phyloP scores from a whole-genome alignment of 2,113 vertebrate genomes.

The Fukomys damarensis region DNA sequence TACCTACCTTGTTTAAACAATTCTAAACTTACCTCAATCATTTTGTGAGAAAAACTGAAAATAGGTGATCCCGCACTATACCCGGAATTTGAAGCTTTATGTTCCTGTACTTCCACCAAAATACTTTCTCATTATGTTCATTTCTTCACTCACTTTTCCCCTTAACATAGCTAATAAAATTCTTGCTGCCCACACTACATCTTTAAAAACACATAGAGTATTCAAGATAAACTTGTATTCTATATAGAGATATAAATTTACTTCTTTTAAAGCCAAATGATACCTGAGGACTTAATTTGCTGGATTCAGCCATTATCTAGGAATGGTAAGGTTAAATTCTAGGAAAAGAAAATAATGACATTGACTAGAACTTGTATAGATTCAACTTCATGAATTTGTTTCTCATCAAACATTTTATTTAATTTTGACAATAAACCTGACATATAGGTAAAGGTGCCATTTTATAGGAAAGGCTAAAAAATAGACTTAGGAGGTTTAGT shows the following conservation, averaged over 20 bases:
- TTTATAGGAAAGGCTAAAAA: background rate
- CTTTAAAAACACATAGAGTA: background rate
- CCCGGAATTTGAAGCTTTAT: conserved; percentile 23
- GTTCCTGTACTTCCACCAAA: background rate
- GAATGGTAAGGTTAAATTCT: background rate
- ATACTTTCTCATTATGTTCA: background rate
- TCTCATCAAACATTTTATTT: background rate
- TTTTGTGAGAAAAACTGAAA: background rate
- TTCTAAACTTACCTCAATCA: background rate
- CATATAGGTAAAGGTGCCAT: background rate
- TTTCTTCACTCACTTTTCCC: background rate
- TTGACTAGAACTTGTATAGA: background rate
- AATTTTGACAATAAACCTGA: conserved; percentile 15
- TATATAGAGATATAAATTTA: background rate
- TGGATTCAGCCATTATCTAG: background rate
- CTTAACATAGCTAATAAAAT: conserved; percentile 24
- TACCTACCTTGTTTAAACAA: background rate
- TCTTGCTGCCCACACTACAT: background rate
- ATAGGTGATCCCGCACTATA: background rate
- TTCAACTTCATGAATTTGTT: conserved; percentile 29
- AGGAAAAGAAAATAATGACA: background rate
- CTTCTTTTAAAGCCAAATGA: background rate
- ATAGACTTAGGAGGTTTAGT: background rate
- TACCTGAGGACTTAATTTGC: background rate
- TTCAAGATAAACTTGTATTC: background rate